Percentiles rank a stretch among this genome's conserved stretches.
These are phyloP conservation scores for Gastrophryne carolinensis DNA, from an alignment of 2,797 vertebrate genomes.

Conservation along the genomic window DNA sequence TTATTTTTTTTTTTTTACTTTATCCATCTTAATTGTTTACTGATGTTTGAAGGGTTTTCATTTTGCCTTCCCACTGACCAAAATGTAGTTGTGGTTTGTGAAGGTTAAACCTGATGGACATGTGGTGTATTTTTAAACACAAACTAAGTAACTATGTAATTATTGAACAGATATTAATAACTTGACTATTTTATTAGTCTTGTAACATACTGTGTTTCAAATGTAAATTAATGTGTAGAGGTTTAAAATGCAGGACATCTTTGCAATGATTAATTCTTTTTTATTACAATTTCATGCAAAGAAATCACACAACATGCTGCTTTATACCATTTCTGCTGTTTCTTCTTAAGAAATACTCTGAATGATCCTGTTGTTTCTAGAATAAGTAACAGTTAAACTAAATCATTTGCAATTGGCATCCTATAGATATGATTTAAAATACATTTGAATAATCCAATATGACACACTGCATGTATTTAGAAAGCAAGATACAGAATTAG, in stretches of 20 bases:
- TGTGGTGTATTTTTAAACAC: too few species aligned
- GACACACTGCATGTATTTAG: slow-evolving; percentile 2
- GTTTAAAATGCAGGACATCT: not conserved
- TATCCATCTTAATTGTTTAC: too few species aligned
- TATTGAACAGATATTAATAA: not conserved
- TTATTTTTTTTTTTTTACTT: too few species aligned
- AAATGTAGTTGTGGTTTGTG: too few species aligned
- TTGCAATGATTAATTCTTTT: slow-evolving; percentile 51
- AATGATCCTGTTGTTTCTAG: slow-evolving; percentile 53
- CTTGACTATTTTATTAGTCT: not conserved
- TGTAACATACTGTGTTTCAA: not conserved
- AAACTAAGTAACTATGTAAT: too few species aligned
- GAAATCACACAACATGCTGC: slow-evolving; percentile 27
- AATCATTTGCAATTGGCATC: slow-evolving; percentile 53
- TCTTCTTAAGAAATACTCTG: slow-evolving; percentile 19
- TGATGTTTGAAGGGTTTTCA: too few species aligned
- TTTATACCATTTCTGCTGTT: slow-evolving; percentile 53
- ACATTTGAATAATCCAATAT: slow-evolving; percentile 36
- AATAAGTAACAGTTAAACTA: slow-evolving; percentile 53
- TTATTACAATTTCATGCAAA: slow-evolving; percentile 57
- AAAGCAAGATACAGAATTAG: not conserved
- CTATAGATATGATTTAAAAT: slow-evolving; percentile 45
- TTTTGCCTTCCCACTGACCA: too few species aligned
- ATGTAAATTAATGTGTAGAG: not conserved
- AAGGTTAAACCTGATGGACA: too few species aligned